Percentiles rank a stretch among this genome's conserved stretches.
These are phyloP conservation scores for Pseudorhombus dupliciocellatus DNA, from an alignment of 2,113 vertebrate genomes.

Conservation along the genomic window DNA sequence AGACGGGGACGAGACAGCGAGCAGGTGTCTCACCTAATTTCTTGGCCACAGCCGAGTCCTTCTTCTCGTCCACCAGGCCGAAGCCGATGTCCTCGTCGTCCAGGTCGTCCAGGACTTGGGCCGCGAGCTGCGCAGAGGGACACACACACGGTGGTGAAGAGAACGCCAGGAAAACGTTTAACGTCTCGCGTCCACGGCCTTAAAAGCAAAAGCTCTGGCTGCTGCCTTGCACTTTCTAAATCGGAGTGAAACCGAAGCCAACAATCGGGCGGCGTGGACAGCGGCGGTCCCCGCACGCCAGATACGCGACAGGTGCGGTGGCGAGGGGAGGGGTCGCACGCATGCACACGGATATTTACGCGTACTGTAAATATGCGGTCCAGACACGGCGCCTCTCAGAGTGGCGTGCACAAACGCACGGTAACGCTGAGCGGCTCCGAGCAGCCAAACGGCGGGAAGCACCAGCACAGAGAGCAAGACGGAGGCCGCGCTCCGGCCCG, in stretches of 20 bases:
- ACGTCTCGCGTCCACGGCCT: constrained; percentile 54
- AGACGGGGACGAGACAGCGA: too few relatives aligned
- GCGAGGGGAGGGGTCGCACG: neutral
- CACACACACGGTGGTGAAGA: neutral
- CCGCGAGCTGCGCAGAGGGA: constrained; percentile 84
- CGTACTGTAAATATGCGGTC: constrained; percentile 20
- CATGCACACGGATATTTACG: neutral
- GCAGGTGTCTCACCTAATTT: constrained; percentile 84
- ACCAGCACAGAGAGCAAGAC: constrained; percentile 26
- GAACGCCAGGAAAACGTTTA: constrained; percentile 27
- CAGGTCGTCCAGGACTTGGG: constrained; percentile 90
- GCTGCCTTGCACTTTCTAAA: constrained; percentile 79
- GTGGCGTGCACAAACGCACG: too few relatives aligned
- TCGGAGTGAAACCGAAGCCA: constrained; percentile 74
- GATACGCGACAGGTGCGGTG: constrained; percentile 69
- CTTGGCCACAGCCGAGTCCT: constrained; percentile 85
- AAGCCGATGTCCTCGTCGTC: constrained; percentile 91
- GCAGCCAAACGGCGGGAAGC: constrained; percentile 32
- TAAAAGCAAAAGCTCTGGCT: constrained; percentile 60
- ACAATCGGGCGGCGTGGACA: constrained; percentile 56
- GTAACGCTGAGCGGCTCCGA: neutral
- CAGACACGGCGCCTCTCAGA: constrained; percentile 1
- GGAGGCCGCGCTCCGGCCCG: neutral
- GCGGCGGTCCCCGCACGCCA: constrained; percentile 25
- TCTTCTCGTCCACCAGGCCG: constrained; percentile 89